These are phyloP conservation scores for Probosciger aterrimus DNA, from an alignment of 2,113 vertebrate genomes.

Conservation along the genomic window DNA sequence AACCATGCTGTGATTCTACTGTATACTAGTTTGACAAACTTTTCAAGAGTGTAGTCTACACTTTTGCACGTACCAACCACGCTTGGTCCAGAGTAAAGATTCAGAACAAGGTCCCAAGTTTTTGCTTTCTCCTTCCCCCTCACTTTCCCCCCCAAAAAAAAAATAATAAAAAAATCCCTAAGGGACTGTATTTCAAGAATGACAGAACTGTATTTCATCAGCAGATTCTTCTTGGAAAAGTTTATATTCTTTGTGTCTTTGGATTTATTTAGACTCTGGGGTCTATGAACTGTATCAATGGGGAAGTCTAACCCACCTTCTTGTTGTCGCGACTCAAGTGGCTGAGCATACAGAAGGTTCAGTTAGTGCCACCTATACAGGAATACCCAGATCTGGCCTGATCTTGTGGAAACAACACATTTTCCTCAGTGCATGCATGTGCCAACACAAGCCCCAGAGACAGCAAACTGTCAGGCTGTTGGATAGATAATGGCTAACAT, in stretches of 20 bases:
- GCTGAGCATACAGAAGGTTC: neutral
- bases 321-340: neutral
- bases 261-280: neutral
- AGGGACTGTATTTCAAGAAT: neutral
- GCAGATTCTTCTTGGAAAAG: neutral
- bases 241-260: neutral
- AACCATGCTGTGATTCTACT: neutral
- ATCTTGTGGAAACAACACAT: fast-evolving
- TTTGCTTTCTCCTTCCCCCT: neutral
- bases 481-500: neutral
- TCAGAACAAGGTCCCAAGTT: neutral
- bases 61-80: neutral
- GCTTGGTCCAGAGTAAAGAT: neutral
- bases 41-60: neutral
- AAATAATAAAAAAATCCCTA: too few species aligned
- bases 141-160: neutral
- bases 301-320: neutral
- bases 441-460: neutral
- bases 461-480: neutral
- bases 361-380: neutral
- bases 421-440: neutral
- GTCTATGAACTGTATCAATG: neutral
- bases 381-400: neutral
- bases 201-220: neutral
- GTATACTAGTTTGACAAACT: neutral